These are phyloP conservation scores for Cryptoleucopteryx plumbea DNA, from an alignment of 2,113 vertebrate species.

Conservation along the genomic window DNA sequence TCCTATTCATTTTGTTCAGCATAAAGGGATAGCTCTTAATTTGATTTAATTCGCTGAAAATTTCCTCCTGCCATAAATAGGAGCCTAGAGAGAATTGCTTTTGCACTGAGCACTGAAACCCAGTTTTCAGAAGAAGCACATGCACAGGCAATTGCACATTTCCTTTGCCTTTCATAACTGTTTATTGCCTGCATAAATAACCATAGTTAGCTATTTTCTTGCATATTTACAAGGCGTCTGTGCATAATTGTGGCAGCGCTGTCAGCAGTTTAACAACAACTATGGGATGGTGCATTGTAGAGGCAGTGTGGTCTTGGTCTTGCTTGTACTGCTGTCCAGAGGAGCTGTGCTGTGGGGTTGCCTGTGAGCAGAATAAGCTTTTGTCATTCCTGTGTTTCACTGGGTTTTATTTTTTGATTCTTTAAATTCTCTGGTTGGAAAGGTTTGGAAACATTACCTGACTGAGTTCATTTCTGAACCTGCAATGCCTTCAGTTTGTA, in stretches of 20 bases:
- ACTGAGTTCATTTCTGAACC: not conserved
- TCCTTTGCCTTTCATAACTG: slow-evolving; percentile 25
- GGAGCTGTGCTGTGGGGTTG: not conserved
- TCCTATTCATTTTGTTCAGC: not conserved
- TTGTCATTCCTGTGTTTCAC: not conserved
- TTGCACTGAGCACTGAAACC: not conserved
- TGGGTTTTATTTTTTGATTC: not conserved
- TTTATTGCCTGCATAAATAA: slow-evolving; percentile 43
- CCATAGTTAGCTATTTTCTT: slow-evolving; percentile 37
- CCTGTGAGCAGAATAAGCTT: not conserved
- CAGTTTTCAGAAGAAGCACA: not conserved
- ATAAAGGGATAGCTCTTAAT: slow-evolving; percentile 5
- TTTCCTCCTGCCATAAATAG: slow-evolving; percentile 22
- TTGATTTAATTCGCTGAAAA: slow-evolving; percentile 25
- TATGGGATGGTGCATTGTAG: not conserved
- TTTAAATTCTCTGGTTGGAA: not conserved
- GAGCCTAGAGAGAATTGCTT: slow-evolving; percentile 21
- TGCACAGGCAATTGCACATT: not conserved
- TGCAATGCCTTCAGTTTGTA: not conserved
- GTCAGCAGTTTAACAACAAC: not conserved
- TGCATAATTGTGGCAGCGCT: not conserved
- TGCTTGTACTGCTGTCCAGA: not conserved
- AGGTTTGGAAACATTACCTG: not conserved
- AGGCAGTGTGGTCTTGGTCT: not conserved
- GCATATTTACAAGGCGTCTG: slow-evolving; percentile 20